Base-by-base conservation (phyloP, 2,797 vertebrate genomes). In the Anguilla marmorata region DNA sequence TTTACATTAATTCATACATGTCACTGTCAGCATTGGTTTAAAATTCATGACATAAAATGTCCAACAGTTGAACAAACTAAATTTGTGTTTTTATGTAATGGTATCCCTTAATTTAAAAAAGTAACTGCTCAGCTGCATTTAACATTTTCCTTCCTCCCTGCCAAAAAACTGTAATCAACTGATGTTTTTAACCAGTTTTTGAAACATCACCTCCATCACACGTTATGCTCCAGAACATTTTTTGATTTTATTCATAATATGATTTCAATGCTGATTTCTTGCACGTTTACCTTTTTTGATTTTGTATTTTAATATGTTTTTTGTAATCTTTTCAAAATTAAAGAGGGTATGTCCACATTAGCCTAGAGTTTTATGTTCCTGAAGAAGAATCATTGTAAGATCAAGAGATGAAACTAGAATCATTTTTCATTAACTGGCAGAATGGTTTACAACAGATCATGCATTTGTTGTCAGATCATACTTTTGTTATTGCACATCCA, bases 261-360 rank as follows among this genome's bases (percentile, higher is more conserved):
- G 24, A 66, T n/a, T 66, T 24, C 0, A 66, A 27, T 7, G 63
- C n/a, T 66, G 58, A 63, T 24, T 52, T 83, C 41, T 83, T 4
- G 27, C 0, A n/a, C 7, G 5, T 52, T 58, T 85, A 30, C 14
- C 8, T 85, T 85, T 16, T 58, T 21, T 19, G 54, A 60, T 85
- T 54, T 56, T 63, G 19, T 60, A 19, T 19, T 41, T 74, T 7
- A 2, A 37, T 2, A 37, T 87, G 16, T 92, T 90, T 94, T 82
- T 4, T 91, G 86, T 41, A 41, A 41, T 41, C 48, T n/a, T 87
- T 91, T 86, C 88, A 87, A 82, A 92, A 88, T 86, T 89, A 85
- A 85, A 21, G 0, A 8, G 0, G 56, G 24, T 21, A 27, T 27
- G n/a, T 56, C 45, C n/a, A 24, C 60, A 84, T 76, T 52, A 45